phyloP scores from a whole-genome alignment of 2,888 invertebrate genomes.

The Lasioglossum leucozonium region DNA sequence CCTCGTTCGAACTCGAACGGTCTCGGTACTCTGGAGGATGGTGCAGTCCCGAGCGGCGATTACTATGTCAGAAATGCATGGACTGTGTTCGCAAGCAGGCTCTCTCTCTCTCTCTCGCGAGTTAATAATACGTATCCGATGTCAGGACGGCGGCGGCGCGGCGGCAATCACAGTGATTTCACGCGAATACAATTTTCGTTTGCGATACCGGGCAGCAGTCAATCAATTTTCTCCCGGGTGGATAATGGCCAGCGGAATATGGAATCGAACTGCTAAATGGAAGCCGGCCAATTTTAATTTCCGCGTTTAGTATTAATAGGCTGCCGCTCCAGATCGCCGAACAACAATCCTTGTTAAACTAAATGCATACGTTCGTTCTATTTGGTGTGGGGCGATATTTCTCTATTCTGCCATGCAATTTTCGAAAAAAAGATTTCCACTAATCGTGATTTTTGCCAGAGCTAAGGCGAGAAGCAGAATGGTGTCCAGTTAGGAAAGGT shows the following conservation, averaged over 20 bases:
- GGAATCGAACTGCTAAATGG: background rate
- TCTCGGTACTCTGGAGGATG: constrained; percentile 24
- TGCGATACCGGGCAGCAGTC: constrained; percentile 20
- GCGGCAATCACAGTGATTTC: constrained; percentile 31
- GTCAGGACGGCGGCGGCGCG: constrained; percentile 20
- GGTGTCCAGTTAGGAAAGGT: background rate
- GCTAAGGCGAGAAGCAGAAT: background rate
- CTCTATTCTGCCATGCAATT: constrained; percentile 26
- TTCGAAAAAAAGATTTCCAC: background rate
- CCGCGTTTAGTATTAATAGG: background rate
- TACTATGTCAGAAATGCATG: constrained; percentile 54
- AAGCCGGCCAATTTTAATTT: background rate
- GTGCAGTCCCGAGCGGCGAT: constrained; percentile 46
- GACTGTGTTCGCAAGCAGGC: constrained; percentile 44
- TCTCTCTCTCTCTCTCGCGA: constrained; percentile 21
- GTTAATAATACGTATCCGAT: constrained; percentile 22
- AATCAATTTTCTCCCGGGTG: background rate
- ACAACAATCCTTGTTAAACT: no score
- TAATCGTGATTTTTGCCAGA: background rate
- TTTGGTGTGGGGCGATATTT: background rate
- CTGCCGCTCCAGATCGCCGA: constrained; percentile 9
- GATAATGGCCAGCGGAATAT: no score
- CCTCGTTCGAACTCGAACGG: constrained; percentile 56
- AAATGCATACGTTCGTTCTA: background rate
- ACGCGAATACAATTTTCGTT: constrained; percentile 26